Evolutionary conservation across 1,140 invertebrate species (phyloP), one percentile per base, ranked within the genome.

Genomic region (Alviniconcha marisindica): DNA sequence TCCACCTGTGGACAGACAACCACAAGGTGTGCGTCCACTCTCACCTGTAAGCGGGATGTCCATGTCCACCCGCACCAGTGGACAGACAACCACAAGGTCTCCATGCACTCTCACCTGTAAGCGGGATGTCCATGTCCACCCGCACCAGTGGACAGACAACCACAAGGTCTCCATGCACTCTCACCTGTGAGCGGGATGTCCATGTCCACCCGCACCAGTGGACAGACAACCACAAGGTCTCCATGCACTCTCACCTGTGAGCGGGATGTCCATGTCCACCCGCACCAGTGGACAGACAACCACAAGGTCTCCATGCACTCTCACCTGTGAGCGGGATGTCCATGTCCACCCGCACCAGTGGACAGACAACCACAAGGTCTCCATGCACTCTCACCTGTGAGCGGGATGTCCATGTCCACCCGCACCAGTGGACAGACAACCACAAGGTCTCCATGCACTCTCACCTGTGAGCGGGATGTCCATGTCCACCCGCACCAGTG

Each of bases 181-280:
- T 48, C 80, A 31, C 88, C 86, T 2, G 90, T 91, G 12, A 91
- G 83, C 12, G 90, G 90, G 24, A 87, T 84, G 69, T 90, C 90
- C 89, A 91, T 90, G 77, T 90, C 90, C 44, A 89, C 87, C 54
- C 90, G 85, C 48, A 86, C 86, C 76, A 60, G 81, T n/a, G 78
- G 85, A 82, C 81, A 85, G n/a, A n/a, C n/a, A n/a, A n/a, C n/a
- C n/a, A n/a, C n/a, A n/a, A n/a, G n/a, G n/a, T n/a, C n/a, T n/a
- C n/a, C n/a, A 48, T 48, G 7, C 44, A 48, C 44, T 10, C 44
- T 48, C 80, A 31, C 88, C 86, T 2, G 90, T 91, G 12, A 91
- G 83, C 12, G 90, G 90, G 24, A 87, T 84, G 69, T 90, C 90
- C 89, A 91, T 90, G 77, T 90, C 90, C 44, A 89, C 87, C 54